phyloP scores from a whole-genome alignment of 2,797 vertebrate species.

The Trichosurus vulpecula region DNA sequence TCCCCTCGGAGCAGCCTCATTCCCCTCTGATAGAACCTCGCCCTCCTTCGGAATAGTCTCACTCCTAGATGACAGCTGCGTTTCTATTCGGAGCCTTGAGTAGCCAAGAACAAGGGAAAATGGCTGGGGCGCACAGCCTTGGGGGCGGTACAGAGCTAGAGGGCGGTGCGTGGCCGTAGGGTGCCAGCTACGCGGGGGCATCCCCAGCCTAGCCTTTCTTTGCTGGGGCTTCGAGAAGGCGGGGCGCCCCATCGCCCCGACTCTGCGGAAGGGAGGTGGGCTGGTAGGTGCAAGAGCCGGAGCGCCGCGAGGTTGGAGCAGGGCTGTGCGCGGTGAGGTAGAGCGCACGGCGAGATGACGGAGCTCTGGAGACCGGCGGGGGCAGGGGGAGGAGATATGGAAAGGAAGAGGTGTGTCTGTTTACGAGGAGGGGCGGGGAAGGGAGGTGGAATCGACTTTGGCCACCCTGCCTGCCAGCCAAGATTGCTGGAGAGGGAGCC shows the following conservation, averaged over 20 bases:
- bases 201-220: not conserved
- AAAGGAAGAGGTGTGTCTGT: not conserved
- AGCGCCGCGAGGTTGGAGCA: not conserved
- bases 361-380: not conserved
- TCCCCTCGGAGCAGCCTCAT: no score
- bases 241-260: not conserved
- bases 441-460: constrained; percentile 35
- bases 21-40: no score
- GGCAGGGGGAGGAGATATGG: not conserved
- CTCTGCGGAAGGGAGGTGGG: not conserved
- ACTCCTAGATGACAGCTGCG: not conserved
- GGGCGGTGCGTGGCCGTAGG: not conserved
- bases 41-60: no score
- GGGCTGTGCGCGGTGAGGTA: not conserved
- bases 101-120: not conserved
- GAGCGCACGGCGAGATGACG: not conserved
- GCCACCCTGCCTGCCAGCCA: not conserved
- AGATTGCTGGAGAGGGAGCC: not conserved
- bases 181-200: not conserved
- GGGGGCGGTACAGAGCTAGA: not conserved
- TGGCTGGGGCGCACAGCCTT: not conserved
- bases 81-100: not conserved
- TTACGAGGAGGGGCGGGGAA: not conserved
- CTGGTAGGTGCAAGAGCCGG: not conserved
- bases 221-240: not conserved